Base-by-base conservation (phyloP, 2,113 vertebrate genomes). In the Etheostoma spectabile region DNA sequence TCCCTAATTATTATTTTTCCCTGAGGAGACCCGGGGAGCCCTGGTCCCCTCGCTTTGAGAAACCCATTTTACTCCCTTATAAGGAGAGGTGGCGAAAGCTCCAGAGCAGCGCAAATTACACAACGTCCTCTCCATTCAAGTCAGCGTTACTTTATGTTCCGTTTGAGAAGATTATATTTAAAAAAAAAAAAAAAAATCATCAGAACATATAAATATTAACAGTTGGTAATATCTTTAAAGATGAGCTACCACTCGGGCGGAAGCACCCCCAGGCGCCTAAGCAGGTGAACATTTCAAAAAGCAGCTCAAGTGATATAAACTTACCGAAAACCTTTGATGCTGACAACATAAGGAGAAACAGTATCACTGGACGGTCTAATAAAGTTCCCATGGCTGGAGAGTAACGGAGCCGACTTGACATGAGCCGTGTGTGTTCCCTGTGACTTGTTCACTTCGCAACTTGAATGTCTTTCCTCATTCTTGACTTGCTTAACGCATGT, bases 21-120 rank as follows among this genome's bases (percentile, higher is more conserved):
- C 21, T 11, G 4, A 59, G 49, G 42, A 56, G 48, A 45, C 57
- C 16, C 15, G 2, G 2, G 8, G 62, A 51, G 49, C n/a, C 15
- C 18, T 21, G 61, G 30, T 21, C 57, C 30, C 10, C 5, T 56
- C 61, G 22, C 62, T n/a, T 21, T 30, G n/a, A 24, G 66, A 73
- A 42, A 70, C 51, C 7, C 53, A 71, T 82, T 85, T 88, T 48
- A 76, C 86, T 90, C 77, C 92, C 92, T 89, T 92, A 92, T 91
- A 93, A 88, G 92, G 92, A 70, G 55, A 87, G 33, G 2, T 52
- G 71, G 67, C 11, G 27, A 71, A 56, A 38, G 49, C 76, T 69
- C 30, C 74, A 6, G 56, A 60, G 61, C 42, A 30, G 76, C 59
- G 4, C 67, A 56, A 42, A 16, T 38, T 11, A 46, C 33, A 6